These are phyloP conservation scores for Homarus gammarus DNA, from an alignment of 2,888 invertebrate genomes.

Conservation along the genomic window DNA sequence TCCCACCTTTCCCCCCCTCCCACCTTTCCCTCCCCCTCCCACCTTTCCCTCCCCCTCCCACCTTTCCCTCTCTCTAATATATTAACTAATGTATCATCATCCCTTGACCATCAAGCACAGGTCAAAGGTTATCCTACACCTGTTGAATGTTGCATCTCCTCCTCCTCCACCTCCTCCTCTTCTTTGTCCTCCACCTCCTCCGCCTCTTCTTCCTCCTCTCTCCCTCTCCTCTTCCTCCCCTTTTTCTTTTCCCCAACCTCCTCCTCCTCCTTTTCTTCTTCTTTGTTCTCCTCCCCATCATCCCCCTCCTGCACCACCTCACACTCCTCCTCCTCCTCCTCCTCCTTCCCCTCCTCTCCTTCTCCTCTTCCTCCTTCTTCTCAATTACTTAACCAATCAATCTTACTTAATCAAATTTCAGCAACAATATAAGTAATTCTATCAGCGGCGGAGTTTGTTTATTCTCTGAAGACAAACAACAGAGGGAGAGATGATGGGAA, in stretches of 20 bases:
- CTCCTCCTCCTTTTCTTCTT: constrained; percentile 3
- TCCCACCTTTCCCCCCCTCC: background rate
- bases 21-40: background rate
- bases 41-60: background rate
- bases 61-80: background rate
- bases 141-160: no score
- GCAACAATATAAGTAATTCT: no score
- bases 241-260: constrained; percentile 1
- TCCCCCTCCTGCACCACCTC: background rate
- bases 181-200: background rate
- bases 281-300: background rate
- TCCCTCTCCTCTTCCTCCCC: background rate
- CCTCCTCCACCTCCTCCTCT: background rate
- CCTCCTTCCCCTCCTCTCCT: background rate
- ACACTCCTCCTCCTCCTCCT: background rate
- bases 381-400: background rate
- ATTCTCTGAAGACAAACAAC: no score
- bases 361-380: background rate
- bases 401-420: no score
- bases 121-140: no score
- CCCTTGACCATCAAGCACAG: no score
- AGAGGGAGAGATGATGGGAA: no score
- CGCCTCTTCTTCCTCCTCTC: background rate
- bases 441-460: no score
- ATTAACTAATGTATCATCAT: no score